Conservation (phyloP, 2,797 vertebrate genomes). For the Sphenopsis melanotis region DNA sequence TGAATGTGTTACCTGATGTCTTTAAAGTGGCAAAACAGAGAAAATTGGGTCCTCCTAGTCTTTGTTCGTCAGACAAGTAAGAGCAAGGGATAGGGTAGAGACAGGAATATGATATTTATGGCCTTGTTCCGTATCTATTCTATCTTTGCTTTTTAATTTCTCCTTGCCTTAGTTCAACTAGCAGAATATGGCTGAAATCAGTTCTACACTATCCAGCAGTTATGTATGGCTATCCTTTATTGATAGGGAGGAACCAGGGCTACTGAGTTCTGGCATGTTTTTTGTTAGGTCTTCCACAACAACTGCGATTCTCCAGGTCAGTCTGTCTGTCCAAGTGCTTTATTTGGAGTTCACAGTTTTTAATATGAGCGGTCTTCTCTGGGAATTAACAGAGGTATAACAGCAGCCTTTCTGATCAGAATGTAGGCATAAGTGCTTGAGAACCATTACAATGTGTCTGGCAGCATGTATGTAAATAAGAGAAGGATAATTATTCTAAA, state of each 20-base stretch:
- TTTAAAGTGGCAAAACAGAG: slow-evolving; percentile 32
- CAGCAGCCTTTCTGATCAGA: not conserved
- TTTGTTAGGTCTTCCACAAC: not conserved
- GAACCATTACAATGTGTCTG: not conserved
- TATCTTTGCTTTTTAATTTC: not conserved
- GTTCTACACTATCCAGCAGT: not conserved
- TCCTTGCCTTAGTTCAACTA: not conserved
- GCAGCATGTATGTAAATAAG: not conserved
- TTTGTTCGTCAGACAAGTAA: not conserved
- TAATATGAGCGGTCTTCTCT: not conserved
- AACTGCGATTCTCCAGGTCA: not conserved
- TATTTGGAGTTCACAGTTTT: not conserved
- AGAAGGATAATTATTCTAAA: not conserved
- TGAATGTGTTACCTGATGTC: slow-evolving; percentile 50
- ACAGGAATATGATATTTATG: not conserved
- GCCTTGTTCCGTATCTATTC: not conserved
- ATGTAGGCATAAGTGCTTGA: not conserved
- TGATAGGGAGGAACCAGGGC: not conserved
- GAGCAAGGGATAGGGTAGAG: not conserved
- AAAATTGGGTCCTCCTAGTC: not conserved
- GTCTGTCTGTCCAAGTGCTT: not conserved
- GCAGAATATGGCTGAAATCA: not conserved
- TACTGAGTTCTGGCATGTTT: not conserved
- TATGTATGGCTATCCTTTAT: not conserved
- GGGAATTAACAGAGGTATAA: not conserved